Percentiles rank a stretch among this genome's conserved stretches.
phyloP scores from a whole-genome alignment of 2,888 invertebrate genomes.

The Lasius platythorax region DNA sequence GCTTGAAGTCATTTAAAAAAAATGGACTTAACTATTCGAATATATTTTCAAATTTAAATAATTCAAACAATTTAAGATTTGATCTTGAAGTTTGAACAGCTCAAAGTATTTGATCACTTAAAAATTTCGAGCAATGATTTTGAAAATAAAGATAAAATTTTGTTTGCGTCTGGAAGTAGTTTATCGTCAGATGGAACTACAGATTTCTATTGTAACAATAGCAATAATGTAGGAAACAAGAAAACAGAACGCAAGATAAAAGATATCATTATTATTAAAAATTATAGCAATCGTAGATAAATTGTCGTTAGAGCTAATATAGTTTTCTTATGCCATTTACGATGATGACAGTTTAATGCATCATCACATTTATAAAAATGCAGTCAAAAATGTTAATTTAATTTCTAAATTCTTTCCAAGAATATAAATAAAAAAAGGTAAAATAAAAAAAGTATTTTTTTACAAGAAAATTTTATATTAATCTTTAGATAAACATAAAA shows the following conservation, averaged over 20 bases:
- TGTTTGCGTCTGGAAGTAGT: neutral
- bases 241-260: neutral
- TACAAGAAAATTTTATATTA: conserved; percentile 1
- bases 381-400: neutral
- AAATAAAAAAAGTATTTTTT: neutral
- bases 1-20: too few species aligned
- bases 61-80: too few species aligned
- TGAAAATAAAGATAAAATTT: neutral
- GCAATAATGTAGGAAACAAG: neutral
- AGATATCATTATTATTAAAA: conserved; percentile 2
- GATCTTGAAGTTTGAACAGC: too few species aligned
- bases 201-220: conserved; percentile 17
- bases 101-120: neutral
- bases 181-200: conserved; percentile 15
- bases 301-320: neutral
- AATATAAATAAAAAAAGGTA: neutral
- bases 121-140: neutral
- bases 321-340: neutral
- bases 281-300: neutral
- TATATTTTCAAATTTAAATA: too few species aligned
- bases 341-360: neutral
- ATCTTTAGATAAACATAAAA: neutral
- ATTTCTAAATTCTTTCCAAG: neutral
- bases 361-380: neutral
- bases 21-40: too few species aligned